Percentiles rank a stretch among this genome's conserved stretches.
These are phyloP conservation scores for Ophthalmolycus amberensis DNA, from an alignment of 2,113 vertebrate genomes.

Conservation along the genomic window DNA sequence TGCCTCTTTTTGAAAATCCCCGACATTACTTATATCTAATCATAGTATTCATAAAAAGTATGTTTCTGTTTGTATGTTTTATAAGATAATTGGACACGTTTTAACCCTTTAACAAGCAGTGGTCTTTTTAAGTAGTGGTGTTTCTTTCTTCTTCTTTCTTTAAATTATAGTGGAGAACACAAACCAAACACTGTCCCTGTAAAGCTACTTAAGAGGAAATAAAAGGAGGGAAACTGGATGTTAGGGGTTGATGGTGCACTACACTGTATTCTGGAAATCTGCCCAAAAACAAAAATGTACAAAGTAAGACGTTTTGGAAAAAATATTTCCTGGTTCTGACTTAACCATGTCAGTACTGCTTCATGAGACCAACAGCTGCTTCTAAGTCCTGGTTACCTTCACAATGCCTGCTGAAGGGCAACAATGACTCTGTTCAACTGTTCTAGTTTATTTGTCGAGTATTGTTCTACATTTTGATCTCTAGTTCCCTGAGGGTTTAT, in stretches of 20 bases:
- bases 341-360: not conserved
- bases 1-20: not conserved
- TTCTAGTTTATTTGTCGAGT: not conserved
- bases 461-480: not conserved
- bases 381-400: not conserved
- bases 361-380: not conserved
- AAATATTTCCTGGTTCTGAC: not conserved
- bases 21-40: not conserved
- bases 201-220: not conserved
- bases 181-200: not conserved
- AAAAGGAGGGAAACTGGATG: not conserved
- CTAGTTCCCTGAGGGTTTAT: not conserved
- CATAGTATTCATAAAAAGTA: not conserved
- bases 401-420: too few relatives aligned
- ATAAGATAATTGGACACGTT: not conserved
- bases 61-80: not conserved
- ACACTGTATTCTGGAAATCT: not conserved
- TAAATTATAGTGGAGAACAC: not conserved
- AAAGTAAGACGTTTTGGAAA: not conserved
- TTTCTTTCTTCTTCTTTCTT: not conserved
- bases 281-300: not conserved
- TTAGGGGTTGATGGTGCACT: not conserved
- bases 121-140: too few relatives aligned
- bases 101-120: not conserved
- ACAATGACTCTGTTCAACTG: not conserved